A percentile compares a stretch with the other conserved stretches of the same genome.
Conservation (phyloP, 2,113 vertebrate species). For the Anarhynchus alexandrinus region DNA sequence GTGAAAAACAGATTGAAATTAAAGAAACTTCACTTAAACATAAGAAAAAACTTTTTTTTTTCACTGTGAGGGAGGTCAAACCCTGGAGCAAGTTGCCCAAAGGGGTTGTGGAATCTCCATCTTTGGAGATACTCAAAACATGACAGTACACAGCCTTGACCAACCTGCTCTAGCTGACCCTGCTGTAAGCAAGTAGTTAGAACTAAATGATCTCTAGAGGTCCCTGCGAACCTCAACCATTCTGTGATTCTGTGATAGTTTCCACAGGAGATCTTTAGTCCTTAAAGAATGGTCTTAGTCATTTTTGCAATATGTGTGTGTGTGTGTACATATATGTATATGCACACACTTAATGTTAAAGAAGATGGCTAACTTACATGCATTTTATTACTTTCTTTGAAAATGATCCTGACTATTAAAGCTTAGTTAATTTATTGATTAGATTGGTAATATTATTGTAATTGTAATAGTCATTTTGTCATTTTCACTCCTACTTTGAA, state of each 20-base stretch:
- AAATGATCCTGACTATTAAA: background rate
- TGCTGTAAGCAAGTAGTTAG: background rate
- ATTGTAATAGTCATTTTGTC: background rate
- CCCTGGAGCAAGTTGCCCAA: background rate
- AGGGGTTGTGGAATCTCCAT: background rate
- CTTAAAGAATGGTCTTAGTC: background rate
- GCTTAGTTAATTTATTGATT: background rate
- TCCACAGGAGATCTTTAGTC: background rate
- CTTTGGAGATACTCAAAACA: background rate
- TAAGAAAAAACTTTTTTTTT: background rate
- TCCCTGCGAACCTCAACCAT: background rate
- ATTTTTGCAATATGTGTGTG: background rate
- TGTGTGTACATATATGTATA: too few relatives aligned
- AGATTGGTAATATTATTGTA: background rate
- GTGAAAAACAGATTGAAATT: background rate
- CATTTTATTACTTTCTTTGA: background rate
- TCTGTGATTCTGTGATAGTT: background rate
- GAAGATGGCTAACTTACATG: background rate
- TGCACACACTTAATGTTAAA: background rate
- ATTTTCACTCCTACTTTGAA: background rate
- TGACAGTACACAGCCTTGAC: background rate
- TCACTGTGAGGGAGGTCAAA: background rate
- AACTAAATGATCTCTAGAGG: background rate
- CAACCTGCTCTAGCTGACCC: background rate
- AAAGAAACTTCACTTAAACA: background rate